These are phyloP conservation scores for Labeo calbasu DNA, from an alignment of 2,797 vertebrate genomes.

Conservation along the genomic window DNA sequence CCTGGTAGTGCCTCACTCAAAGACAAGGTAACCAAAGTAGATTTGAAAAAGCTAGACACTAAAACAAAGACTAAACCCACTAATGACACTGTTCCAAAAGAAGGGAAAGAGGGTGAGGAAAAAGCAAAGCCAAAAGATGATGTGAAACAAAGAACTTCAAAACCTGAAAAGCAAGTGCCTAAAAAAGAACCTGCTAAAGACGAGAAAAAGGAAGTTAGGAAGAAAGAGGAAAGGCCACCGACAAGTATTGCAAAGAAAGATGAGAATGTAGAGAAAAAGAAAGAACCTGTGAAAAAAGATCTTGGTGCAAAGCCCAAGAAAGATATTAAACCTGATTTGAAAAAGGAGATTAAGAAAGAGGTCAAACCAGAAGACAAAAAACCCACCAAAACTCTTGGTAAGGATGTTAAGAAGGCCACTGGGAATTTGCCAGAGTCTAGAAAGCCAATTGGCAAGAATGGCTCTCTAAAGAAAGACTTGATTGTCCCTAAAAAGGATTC, in stretches of 20 bases:
- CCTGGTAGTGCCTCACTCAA: constrained; percentile 66
- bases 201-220: constrained; percentile 75
- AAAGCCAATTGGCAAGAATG: constrained; percentile 68
- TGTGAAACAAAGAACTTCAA: constrained; percentile 65
- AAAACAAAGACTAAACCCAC: constrained; percentile 68
- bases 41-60: constrained; percentile 72
- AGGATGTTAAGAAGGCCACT: constrained; percentile 70
- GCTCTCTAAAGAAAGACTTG: constrained; percentile 72
- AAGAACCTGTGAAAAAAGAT: constrained; percentile 73
- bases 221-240: constrained; percentile 72
- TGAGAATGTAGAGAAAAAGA: constrained; percentile 68
- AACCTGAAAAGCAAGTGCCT: constrained; percentile 71
- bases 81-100: constrained; percentile 61
- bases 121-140: constrained; percentile 72
- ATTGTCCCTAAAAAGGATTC: constrained; percentile 74
- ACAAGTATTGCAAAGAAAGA: constrained; percentile 61
- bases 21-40: constrained; percentile 69
- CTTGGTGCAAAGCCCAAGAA: constrained; percentile 74
- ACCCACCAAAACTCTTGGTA: constrained; percentile 56
- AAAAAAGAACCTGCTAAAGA: constrained; percentile 74
- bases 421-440: constrained; percentile 67
- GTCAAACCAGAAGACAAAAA: constrained; percentile 73
- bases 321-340: constrained; percentile 71
- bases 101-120: constrained; percentile 72
- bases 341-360: constrained; percentile 80